phyloP scores from a whole-genome alignment of 1,140 invertebrate species.

The Pachyrhynchus sulphureomaculatus region DNA sequence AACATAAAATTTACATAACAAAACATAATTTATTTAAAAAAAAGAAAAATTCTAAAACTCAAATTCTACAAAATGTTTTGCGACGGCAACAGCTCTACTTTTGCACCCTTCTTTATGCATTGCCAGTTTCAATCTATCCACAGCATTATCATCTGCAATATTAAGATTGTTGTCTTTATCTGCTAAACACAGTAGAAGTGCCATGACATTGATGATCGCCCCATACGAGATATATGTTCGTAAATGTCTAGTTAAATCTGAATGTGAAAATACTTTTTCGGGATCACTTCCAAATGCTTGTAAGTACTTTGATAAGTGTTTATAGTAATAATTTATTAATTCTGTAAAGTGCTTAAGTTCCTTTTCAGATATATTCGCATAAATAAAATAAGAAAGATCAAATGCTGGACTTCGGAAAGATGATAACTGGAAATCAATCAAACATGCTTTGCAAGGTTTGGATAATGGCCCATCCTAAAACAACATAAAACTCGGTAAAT shows the following conservation, averaged over 20 bases:
- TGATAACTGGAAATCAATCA: constrained; percentile 59
- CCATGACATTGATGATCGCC: constrained; percentile 31
- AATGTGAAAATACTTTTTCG: constrained; percentile 52
- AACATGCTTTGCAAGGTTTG: constrained; percentile 47
- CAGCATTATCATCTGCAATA: neutral
- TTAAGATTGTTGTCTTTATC: constrained; percentile 12
- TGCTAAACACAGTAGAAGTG: constrained; percentile 9
- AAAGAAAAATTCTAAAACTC: constrained; percentile 7
- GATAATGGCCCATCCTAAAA: neutral
- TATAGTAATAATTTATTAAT: constrained; percentile 58
- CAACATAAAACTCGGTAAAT: too few species aligned
- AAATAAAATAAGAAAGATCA: constrained; percentile 59
- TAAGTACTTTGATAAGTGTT: constrained; percentile 48
- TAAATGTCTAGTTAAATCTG: constrained; percentile 51
- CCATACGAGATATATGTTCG: too few species aligned
- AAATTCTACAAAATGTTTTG: constrained; percentile 25
- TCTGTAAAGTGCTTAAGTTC: constrained; percentile 54
- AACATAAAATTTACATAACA: too few species aligned
- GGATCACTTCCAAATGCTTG: constrained; percentile 48
- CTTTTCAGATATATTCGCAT: constrained; percentile 53
- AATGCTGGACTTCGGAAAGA: constrained; percentile 57
- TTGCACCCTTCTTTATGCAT: constrained; percentile 5
- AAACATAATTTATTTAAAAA: too few species aligned
- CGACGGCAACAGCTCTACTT: constrained; percentile 12
- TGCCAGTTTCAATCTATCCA: constrained; percentile 9